Evolutionary conservation across 53 echinoderm and acorn worm genomes (phyloP).

Genomic region (Holothuria leucospilota): DNA sequence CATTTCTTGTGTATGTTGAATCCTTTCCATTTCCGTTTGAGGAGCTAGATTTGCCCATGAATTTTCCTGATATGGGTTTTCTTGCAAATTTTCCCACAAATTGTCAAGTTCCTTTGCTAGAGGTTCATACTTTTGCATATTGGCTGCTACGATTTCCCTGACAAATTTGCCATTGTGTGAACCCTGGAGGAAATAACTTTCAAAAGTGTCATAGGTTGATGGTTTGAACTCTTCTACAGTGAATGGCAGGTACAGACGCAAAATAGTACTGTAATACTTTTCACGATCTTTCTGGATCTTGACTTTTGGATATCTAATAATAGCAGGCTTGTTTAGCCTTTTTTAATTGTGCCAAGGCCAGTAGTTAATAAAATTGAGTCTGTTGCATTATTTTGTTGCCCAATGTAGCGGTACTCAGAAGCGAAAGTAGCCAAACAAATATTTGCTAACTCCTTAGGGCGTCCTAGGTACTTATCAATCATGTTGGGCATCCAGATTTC

Average conservation of each 20-base stretch:
- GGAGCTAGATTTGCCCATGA: constrained; percentile 56
- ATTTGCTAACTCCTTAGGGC: not conserved
- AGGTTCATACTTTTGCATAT: constrained; percentile 27
- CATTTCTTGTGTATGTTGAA: not conserved
- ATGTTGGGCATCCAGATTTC: constrained; percentile 24
- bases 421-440: constrained; percentile 16
- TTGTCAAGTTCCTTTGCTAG: not conserved
- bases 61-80: constrained; percentile 29
- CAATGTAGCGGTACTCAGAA: not conserved
- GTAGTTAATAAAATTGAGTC: not conserved
- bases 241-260: constrained; percentile 18
- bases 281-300: not conserved
- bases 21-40: constrained; percentile 38
- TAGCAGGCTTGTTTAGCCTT: not conserved
- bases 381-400: not conserved
- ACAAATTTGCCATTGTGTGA: not conserved
- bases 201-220: not conserved
- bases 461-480: constrained; percentile 21
- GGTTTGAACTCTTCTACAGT: constrained; percentile 14
- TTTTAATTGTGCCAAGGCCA: not conserved
- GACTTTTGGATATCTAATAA: constrained; percentile 12
- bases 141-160: not conserved
- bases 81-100: constrained; percentile 15
- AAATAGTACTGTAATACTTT: not conserved
- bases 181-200: not conserved